phyloP scores from a whole-genome alignment of 2,797 vertebrate species.

The Onychomys torridus region DNA sequence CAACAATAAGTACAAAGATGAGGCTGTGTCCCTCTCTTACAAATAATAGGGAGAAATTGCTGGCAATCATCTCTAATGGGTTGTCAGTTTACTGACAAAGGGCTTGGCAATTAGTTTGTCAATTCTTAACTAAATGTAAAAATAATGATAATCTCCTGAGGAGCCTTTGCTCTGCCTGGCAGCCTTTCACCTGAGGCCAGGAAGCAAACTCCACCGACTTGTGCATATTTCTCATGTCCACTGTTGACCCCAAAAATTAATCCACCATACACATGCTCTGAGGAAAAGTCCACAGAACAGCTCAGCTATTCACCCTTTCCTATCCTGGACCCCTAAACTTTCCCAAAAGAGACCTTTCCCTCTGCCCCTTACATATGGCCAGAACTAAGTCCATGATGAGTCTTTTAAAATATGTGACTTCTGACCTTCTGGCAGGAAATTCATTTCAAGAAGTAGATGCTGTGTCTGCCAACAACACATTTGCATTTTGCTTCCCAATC shows the following conservation, averaged over 20 bases:
- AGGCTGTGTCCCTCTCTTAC: constrained; percentile 57
- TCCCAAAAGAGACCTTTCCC: not conserved
- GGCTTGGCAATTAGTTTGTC: constrained; percentile 76
- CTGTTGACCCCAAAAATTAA: not conserved
- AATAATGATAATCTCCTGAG: constrained; percentile 59
- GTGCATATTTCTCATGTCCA: not conserved
- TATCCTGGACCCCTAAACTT: not conserved
- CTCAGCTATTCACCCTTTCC: not conserved
- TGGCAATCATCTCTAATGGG: constrained; percentile 66
- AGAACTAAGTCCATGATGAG: not conserved
- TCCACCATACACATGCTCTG: not conserved
- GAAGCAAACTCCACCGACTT: not conserved
- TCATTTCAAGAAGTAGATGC: not conserved
- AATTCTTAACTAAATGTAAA: constrained; percentile 74
- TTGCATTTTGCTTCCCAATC: not conserved
- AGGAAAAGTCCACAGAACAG: not conserved
- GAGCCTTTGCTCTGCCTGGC: not conserved
- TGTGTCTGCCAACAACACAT: not conserved
- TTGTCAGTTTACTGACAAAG: constrained; percentile 58
- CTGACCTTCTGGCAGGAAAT: not conserved
- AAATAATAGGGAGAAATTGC: constrained; percentile 80
- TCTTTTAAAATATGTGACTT: constrained; percentile 35
- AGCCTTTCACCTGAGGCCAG: constrained; percentile 39
- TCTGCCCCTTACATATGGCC: not conserved
- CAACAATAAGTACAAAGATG: constrained; percentile 67